These are phyloP conservation scores for Nemapogon koenigi DNA, from an alignment of 2,888 invertebrate genomes.

Conservation along the genomic window DNA sequence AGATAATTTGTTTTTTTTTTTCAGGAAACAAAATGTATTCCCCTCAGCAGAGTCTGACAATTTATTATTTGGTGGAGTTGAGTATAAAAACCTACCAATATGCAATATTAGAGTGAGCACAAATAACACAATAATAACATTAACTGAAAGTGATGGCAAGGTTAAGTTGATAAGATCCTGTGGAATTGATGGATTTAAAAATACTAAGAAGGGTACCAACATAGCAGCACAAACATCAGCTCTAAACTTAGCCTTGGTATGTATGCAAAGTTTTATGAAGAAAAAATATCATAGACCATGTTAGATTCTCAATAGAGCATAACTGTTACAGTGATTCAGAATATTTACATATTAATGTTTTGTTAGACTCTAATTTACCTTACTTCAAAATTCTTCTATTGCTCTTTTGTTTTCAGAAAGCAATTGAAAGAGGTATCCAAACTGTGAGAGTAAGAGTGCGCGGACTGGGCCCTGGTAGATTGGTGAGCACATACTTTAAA, in stretches of 20 bases:
- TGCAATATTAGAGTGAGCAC: conserved; percentile 81
- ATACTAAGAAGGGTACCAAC: conserved; percentile 94
- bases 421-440: conserved; percentile 74
- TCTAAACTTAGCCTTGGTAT: conserved; percentile 76
- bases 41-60: conserved; percentile 77
- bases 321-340: neutral
- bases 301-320: no score
- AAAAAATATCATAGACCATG: no score
- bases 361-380: no score
- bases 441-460: conserved; percentile 78
- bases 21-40: conserved; percentile 72
- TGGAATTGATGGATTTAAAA: conserved; percentile 94
- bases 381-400: no score
- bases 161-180: conserved; percentile 73
- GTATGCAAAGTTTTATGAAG: conserved; percentile 23
- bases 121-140: conserved; percentile 87
- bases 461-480: conserved; percentile 89
- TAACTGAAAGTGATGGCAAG: conserved; percentile 74
- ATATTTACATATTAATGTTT: neutral
- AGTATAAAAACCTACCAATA: conserved; percentile 82
- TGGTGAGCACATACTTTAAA: no score
- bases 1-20: conserved; percentile 26
- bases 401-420: conserved; percentile 69
- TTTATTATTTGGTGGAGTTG: conserved; percentile 75
- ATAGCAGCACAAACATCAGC: conserved; percentile 96